Evolutionary conservation across 2,888 invertebrate species (phyloP), one percentile per base, ranked within the genome.

Genomic region (Elegia similella): DNA sequence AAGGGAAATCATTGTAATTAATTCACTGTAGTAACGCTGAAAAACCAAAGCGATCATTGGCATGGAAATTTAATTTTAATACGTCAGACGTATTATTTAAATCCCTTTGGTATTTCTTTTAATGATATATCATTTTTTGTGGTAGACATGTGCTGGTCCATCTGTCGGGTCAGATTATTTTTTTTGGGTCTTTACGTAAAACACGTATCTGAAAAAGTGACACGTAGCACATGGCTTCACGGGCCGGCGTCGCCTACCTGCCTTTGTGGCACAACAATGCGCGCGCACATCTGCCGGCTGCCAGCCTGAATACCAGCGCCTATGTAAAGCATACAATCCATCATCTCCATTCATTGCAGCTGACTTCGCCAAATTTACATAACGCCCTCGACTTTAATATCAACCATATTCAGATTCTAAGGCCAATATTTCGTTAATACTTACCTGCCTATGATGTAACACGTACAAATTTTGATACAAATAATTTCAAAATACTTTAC

Each of bases 1-100:
- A 89, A 89, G 87, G 87, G 86, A 88, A 89, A 82, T 84, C 85
- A 84, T 86, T 75, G 86, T 86, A 88, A 89, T 89, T 88, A 86
- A 87, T 87, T 86, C 80, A 81, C 72, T 75, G 82, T 80, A 79
- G 78, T 85, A 84, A 76, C 78, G 75, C 73, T 68, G 72, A 69
- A 74, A 76, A 80, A 71, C 84, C 80, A 82, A 84, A 81, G 72
- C 73, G 67, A 65, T 67, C 71, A 74, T 76, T 68, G 71, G 66
- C 66, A 76, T 73, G 63, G 67, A 76, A 81, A 83, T 81, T 68
- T 62, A 70, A 76, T 80, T 76, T 73, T 67, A 63, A 70, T 72
- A 59, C 55, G 63, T 63, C 61, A 34, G 47, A 13, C 30, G 13
- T 48, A 50, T 34, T 16, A 17, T 66, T 72, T 38, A 15, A 17